Base-by-base conservation (phyloP, 2,797 vertebrate species). In the Phylloscopus collybita region DNA sequence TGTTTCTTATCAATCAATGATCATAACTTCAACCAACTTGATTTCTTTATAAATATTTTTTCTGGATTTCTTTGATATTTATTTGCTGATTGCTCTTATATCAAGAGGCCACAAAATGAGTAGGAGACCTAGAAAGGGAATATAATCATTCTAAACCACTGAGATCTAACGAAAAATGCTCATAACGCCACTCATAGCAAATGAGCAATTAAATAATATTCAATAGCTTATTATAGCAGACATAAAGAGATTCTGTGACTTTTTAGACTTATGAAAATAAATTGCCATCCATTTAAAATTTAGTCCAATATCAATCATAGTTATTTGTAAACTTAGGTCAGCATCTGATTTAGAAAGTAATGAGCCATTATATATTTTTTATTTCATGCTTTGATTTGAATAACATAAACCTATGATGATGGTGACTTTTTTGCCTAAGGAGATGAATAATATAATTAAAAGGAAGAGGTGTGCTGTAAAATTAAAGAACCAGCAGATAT, bases 381-480 rank as follows among this genome's bases (percentile, higher is more conserved):
- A 56, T 54, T 87, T 84, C 61, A 65, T 90, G 51, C 38, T 94
- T 90, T 72, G 40, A 75, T 92, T 92, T 83, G 47, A 93, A 47
- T 54, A 86, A 40, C 16, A 59, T 56, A 87, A 86, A 84, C 25
- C 34, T 79, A 38, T n/a, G 42, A 70, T 72, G 30, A 92, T 27
- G 38, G 45, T 57, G 82, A 93, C 36, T 53, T 59, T 70, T 92
- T 94, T 92, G 64, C 92, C 54, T 72, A 51, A 61, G 62, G 71
- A 84, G 50, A 81, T 45, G 5, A 65, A 78, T 60, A 94, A 90
- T 69, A 72, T 59, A 65, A 78, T 69, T 84, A 72, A 89, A 92
- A 87, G 25, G n/a, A 96, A 67, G 59, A 84, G 59, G 56, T 81
- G 44, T 84, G 21, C 32, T 60, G 19, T 36, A 49, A 94, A 88